These are phyloP conservation scores for Notarius quadriscutis DNA, from an alignment of 2,113 vertebrate genomes.

Conservation along the genomic window DNA sequence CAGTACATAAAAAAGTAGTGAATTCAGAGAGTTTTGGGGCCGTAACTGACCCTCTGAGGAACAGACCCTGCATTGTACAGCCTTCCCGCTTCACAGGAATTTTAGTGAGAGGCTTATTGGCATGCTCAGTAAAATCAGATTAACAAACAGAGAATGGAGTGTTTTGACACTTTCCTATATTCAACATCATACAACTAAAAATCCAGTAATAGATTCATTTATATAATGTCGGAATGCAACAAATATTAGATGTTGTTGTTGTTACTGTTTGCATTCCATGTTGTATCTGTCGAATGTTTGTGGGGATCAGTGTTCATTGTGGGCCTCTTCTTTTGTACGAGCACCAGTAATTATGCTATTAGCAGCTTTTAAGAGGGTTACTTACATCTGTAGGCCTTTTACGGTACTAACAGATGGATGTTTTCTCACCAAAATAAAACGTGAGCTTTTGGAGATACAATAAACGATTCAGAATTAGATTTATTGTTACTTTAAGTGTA, in stretches of 20 bases:
- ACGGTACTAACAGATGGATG: background rate
- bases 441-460: background rate
- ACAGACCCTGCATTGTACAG: slow-evolving; percentile 35
- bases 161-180: background rate
- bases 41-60: slow-evolving; percentile 1
- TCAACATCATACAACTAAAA: background rate
- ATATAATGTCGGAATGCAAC: background rate
- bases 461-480: background rate
- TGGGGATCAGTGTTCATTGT: background rate
- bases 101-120: slow-evolving; percentile 25
- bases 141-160: background rate
- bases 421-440: background rate
- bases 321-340: background rate
- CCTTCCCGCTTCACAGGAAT: slow-evolving; percentile 15
- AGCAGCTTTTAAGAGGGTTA: background rate
- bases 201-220: background rate
- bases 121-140: slow-evolving; percentile 11
- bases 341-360: background rate
- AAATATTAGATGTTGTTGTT: background rate
- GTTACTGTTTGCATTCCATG: background rate
- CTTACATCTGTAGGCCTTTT: background rate
- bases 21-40: background rate
- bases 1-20: background rate
- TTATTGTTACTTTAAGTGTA: background rate
- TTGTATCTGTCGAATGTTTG: background rate